phyloP scores from a whole-genome alignment of 2,888 invertebrate species.

The Hoplodrina ambigua region DNA sequence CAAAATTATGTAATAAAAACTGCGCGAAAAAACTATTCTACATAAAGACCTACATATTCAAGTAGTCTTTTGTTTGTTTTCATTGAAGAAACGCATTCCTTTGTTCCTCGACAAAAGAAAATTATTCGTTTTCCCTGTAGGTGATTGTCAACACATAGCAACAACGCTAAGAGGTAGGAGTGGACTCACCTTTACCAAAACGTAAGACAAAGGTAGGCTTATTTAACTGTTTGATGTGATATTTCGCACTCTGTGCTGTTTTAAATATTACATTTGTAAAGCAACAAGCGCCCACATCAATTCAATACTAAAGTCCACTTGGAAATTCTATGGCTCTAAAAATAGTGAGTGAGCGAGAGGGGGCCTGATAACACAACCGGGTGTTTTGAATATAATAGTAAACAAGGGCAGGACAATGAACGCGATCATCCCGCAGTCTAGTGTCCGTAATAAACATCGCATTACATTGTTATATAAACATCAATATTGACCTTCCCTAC shows the following conservation, averaged over 20 bases:
- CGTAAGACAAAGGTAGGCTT: constrained; percentile 28
- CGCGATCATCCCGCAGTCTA: constrained; percentile 69
- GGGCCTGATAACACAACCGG: constrained; percentile 69
- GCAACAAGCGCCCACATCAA: constrained; percentile 63
- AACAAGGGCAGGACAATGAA: constrained; percentile 75
- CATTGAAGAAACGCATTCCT: constrained; percentile 24
- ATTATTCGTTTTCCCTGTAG: constrained; percentile 5
- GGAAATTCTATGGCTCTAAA: constrained; percentile 71
- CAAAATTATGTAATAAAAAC: constrained; percentile 17
- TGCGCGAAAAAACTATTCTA: neutral
- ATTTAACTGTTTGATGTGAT: constrained; percentile 36
- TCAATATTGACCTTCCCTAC: constrained; percentile 81
- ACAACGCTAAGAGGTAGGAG: constrained; percentile 24
- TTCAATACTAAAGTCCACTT: constrained; percentile 71
- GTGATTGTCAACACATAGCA: constrained; percentile 14
- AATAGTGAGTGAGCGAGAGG: constrained; percentile 72
- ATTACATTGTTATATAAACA: constrained; percentile 70
- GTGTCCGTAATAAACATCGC: constrained; percentile 68
- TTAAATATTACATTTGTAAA: constrained; percentile 55
- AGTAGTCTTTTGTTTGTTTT: constrained; percentile 29
- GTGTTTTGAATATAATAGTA: constrained; percentile 71
- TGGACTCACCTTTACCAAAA: constrained; percentile 47
- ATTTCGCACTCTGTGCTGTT: constrained; percentile 37
- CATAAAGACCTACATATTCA: neutral
- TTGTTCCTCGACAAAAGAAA: constrained; percentile 42